Percentiles rank a stretch among this genome's conserved stretches.
Evolutionary conservation across 2,113 vertebrate genomes (phyloP).

Genomic region (Odocoileus virginianus): DNA sequence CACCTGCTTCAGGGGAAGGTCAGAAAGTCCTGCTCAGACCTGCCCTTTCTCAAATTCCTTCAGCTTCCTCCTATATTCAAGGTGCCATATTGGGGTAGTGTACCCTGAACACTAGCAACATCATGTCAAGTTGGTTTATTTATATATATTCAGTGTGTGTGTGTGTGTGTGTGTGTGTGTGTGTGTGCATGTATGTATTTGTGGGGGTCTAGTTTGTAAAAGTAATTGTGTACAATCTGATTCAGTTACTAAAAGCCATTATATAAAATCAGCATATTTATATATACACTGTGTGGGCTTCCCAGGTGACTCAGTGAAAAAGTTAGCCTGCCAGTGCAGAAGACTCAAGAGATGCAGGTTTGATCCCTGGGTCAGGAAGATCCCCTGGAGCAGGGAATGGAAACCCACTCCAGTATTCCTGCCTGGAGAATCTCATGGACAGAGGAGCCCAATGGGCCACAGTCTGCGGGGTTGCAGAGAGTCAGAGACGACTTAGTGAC

Average conservation of each 20-base stretch:
- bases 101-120: not conserved
- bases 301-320: not conserved
- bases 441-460: not conserved
- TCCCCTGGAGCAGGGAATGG: not conserved
- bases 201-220: not conserved
- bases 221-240: not conserved
- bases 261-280: not conserved
- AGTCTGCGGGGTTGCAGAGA: rapidly evolving
- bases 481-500: not conserved
- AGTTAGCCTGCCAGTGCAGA: not conserved
- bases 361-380: not conserved
- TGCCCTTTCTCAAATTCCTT: not conserved
- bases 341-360: not conserved
- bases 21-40: not conserved
- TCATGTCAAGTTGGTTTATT: not conserved
- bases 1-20: not conserved
- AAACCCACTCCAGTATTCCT: not conserved
- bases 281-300: not conserved
- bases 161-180: not conserved
- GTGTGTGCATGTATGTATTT: not conserved
- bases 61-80: not conserved
- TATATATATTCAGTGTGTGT: not conserved
- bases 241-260: not conserved
- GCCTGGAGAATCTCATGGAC: not conserved
- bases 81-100: not conserved